Evolutionary conservation across 2,888 invertebrate species (phyloP).

Genomic region (Cotesia congregata): DNA sequence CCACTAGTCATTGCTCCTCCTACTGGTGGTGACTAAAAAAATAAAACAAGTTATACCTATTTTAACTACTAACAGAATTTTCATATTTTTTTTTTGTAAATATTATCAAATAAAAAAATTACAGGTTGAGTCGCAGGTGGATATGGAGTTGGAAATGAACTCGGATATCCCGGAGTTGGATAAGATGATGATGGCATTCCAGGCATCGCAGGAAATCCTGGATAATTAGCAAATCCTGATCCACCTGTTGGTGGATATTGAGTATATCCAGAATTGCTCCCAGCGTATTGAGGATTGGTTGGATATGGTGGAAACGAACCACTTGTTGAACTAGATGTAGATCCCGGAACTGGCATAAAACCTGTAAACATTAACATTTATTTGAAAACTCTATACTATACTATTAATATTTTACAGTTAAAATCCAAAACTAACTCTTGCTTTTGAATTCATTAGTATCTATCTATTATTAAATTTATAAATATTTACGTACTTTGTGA

Average conservation of each 20-base stretch:
- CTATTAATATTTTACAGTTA: constrained; percentile 3
- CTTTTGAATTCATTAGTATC: not conserved
- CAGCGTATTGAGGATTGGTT: constrained; percentile 51
- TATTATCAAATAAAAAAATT: constrained; percentile 41
- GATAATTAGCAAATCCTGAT: constrained; percentile 64
- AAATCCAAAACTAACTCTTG: not conserved
- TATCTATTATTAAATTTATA: not conserved
- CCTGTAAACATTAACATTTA: constrained; percentile 54
- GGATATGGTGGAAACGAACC: constrained; percentile 56
- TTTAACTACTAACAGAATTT: constrained; percentile 7
- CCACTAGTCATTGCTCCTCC: constrained; percentile 72
- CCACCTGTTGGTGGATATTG: constrained; percentile 62
- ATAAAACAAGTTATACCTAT: not conserved
- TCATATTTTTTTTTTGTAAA: constrained; percentile 14
- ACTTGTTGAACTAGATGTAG: constrained; percentile 39
- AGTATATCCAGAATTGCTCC: constrained; percentile 54
- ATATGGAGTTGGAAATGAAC: constrained; percentile 65
- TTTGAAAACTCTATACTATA: constrained; percentile 18
- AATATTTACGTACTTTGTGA: constrained; percentile 68
- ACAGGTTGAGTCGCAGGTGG: constrained; percentile 62
- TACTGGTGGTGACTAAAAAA: constrained; percentile 56
- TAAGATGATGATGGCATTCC: constrained; percentile 53
- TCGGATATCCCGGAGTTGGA: constrained; percentile 67
- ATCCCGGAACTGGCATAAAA: constrained; percentile 69
- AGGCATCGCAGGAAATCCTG: constrained; percentile 65